A percentile compares a stretch with the other conserved stretches of the same genome.
Evolutionary conservation across 2,888 invertebrate genomes (phyloP).

Genomic region (Didymodactylos carnosus): DNA sequence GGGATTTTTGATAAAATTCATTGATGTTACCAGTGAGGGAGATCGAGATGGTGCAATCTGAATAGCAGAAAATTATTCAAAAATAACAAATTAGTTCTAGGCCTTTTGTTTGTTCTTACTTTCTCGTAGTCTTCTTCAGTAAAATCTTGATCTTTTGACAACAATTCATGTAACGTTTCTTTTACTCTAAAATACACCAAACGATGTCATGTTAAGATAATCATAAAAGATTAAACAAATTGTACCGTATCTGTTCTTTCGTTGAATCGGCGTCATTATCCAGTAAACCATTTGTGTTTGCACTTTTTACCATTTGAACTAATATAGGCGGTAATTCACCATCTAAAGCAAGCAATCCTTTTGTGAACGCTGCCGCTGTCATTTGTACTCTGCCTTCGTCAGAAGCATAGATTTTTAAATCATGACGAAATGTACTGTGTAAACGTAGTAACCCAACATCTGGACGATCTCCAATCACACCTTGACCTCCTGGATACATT

Average conservation of each 20-base stretch:
- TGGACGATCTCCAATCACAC: constrained; percentile 39
- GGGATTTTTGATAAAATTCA: constrained; percentile 87
- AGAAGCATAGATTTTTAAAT: constrained; percentile 95
- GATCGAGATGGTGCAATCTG: constrained; percentile 70
- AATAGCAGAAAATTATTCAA: not conserved
- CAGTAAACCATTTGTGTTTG: constrained; percentile 65
- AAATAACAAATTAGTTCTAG: not conserved
- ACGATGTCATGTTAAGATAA: too few species aligned
- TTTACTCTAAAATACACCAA: too few species aligned
- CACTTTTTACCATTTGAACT: constrained; percentile 96
- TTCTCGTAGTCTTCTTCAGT: constrained; percentile 56
- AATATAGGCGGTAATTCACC: constrained; percentile 94
- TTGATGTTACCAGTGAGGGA: constrained; percentile 68
- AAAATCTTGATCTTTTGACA: constrained; percentile 73
- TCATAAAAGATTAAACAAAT: too few species aligned
- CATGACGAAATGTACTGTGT: constrained; percentile 94
- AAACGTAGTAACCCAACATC: constrained; percentile 78
- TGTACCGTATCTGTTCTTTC: constrained; percentile 16
- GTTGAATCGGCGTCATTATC: constrained; percentile 54
- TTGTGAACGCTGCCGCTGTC: constrained; percentile 98
- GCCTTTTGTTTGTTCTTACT: not conserved
- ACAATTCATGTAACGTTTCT: constrained; percentile 66
- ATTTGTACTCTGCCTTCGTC: constrained; percentile 98
- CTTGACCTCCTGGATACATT: constrained; percentile 61
- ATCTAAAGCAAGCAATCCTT: constrained; percentile 68